Conservation (phyloP, 2,888 invertebrate species). For the Galeopsomyia nigrocyanea region DNA sequence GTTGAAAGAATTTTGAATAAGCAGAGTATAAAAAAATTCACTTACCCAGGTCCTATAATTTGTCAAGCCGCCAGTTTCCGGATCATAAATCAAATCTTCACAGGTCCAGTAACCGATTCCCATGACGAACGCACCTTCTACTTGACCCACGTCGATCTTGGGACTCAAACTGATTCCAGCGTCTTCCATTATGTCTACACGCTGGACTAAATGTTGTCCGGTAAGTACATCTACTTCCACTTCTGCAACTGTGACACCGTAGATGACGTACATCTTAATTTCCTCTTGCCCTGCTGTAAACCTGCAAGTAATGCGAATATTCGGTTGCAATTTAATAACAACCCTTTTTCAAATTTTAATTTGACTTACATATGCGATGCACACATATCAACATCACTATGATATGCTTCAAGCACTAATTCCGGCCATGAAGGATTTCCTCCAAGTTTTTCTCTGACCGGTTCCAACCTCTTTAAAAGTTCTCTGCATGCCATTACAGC, state of each 20-base stretch:
- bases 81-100: slow-evolving; percentile 78
- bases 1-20: neutral
- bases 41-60: slow-evolving; percentile 83
- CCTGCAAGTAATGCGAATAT: neutral
- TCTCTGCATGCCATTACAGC: slow-evolving; percentile 77
- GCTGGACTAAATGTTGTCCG: slow-evolving; percentile 77
- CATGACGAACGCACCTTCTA: slow-evolving; percentile 85
- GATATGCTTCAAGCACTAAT: slow-evolving; percentile 72
- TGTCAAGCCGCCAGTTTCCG: slow-evolving; percentile 75
- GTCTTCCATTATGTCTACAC: slow-evolving; percentile 83
- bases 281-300: neutral
- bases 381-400: slow-evolving; percentile 73
- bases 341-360: neutral
- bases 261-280: slow-evolving; percentile 75
- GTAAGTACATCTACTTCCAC: slow-evolving; percentile 84
- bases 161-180: slow-evolving; percentile 82
- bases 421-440: slow-evolving; percentile 73
- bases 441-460: slow-evolving; percentile 71
- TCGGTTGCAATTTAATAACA: too few species aligned
- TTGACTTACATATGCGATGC: slow-evolving; percentile 58
- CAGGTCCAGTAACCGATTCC: slow-evolving; percentile 82
- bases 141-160: slow-evolving; percentile 81
- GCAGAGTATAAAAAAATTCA: neutral
- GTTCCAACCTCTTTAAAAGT: slow-evolving; percentile 74
- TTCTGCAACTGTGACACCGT: slow-evolving; percentile 77